Base-by-base conservation (phyloP, 2,888 invertebrate genomes). In the Rotaria macrura region DNA sequence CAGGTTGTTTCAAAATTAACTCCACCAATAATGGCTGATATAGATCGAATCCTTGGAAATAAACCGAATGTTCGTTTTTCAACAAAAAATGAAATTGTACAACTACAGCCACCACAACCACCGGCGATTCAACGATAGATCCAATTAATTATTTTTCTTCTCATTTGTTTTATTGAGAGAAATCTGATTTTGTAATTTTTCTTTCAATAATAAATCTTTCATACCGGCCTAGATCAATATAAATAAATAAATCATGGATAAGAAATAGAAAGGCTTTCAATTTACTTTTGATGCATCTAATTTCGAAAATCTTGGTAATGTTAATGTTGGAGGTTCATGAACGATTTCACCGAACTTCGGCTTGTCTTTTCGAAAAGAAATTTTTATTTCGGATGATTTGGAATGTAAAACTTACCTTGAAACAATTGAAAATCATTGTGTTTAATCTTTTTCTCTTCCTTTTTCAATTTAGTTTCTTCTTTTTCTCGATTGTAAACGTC, bases 261-360 rank as follows among this genome's bases (percentile, higher is more conserved):
- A 17, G n/a, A n/a, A n/a, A n/a, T n/a, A n/a, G n/a, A n/a, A n/a
- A n/a, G n/a, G n/a, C n/a, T n/a, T n/a, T n/a, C n/a, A 65, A 34
- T 17, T 9, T 1, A 40, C 23, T 10, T 43, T 79, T 79, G 43
- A 40, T 43, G 34, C 34, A 2, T 3, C 12, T 79, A 79, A 17
- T 79, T 23, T 43, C 0, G 40, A 43, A 25, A 40, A 43, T 43
- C 20, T 79, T 14, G 79, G 43, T 12, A 79, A n/a, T 25, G 40
- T 86, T 47, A 86, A 57, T 25, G 84, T 84, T 14, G 86, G 86
- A 38, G 86, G 86, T n/a, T 54, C 84, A 40, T 86, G 84, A 34
- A 85, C 86, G 14, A 86, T 49, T 29, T 86, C 86, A 47, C 86
- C 86, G 49, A 86, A 86, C 49, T 85, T 86, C 25, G 79, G 79